Conservation (phyloP, 2,888 invertebrate genomes). For the Hemicrepidius hirtus region DNA sequence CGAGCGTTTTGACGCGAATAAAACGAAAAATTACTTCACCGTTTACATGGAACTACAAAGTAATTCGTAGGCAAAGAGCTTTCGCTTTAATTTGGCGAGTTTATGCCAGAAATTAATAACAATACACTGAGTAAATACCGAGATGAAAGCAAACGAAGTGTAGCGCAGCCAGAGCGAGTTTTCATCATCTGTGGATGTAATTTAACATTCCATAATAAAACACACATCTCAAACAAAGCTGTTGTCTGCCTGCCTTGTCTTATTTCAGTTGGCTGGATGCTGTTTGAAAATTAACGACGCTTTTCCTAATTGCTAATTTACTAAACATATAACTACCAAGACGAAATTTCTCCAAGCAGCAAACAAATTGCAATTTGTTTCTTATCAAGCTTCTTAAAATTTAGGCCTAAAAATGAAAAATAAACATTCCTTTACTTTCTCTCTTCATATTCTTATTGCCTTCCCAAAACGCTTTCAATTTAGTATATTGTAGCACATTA, state of each 20-base stretch:
- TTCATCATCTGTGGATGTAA: conserved; percentile 58
- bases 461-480: neutral
- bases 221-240: conserved; percentile 55
- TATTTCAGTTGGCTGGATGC: conserved; percentile 56
- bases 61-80: conserved; percentile 36
- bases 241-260: conserved; percentile 49
- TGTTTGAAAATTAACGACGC: conserved; percentile 56
- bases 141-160: conserved; percentile 54
- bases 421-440: neutral
- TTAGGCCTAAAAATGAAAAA: conserved; percentile 20
- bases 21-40: neutral
- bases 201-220: conserved; percentile 58
- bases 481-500: no score
- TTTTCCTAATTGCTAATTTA: conserved; percentile 57
- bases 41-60: conserved; percentile 20
- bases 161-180: conserved; percentile 52
- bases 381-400: conserved; percentile 3
- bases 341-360: conserved; percentile 9
- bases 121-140: conserved; percentile 57
- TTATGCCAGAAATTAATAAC: conserved; percentile 58
- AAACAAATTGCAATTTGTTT: conserved; percentile 3
- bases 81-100: conserved; percentile 54
- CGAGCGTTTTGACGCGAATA: conserved; percentile 7
- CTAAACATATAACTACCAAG: conserved; percentile 49
- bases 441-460: neutral